phyloP scores from a whole-genome alignment of 2,113 vertebrate species.

The Eublepharis macularius region DNA sequence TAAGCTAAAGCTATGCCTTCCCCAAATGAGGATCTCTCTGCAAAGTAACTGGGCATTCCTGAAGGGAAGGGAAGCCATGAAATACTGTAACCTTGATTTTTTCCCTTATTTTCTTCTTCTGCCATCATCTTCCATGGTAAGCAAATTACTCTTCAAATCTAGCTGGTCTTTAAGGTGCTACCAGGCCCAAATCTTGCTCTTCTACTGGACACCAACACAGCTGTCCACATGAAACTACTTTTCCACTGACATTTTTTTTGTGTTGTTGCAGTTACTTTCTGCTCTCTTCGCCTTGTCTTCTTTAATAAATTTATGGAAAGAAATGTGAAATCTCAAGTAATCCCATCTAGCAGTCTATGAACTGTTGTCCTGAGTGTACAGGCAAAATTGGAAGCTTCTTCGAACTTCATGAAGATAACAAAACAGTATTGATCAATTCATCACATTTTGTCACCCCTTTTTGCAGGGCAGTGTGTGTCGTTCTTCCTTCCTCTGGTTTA shows the following conservation, averaged over 20 bases:
- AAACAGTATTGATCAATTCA: too few relatives aligned
- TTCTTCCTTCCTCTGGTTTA: too few relatives aligned
- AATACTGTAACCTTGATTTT: background rate
- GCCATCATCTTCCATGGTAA: background rate
- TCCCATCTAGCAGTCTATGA: constrained; percentile 50
- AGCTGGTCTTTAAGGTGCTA: too few relatives aligned
- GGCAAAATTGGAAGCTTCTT: constrained; percentile 41
- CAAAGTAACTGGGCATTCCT: background rate
- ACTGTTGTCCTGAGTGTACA: constrained; percentile 42
- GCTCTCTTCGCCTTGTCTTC: background rate
- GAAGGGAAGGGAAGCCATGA: background rate
- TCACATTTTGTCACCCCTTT: too few relatives aligned
- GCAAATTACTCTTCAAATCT: too few relatives aligned
- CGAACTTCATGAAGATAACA: constrained; percentile 44
- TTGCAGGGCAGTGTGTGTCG: too few relatives aligned
- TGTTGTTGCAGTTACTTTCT: background rate
- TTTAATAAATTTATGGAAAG: constrained; percentile 28
- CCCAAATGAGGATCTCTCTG: background rate
- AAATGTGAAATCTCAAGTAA: constrained; percentile 43
- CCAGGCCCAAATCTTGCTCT: too few relatives aligned
- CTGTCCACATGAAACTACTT: too few relatives aligned
- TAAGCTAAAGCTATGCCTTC: too few relatives aligned
- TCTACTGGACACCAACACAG: too few relatives aligned
- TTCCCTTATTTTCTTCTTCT: background rate
- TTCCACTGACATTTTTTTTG: background rate